Percentiles rank a stretch among this genome's conserved stretches.
These are phyloP conservation scores for Acanthosepion lycidas DNA, from an alignment of 2,888 invertebrate species.

Conservation along the genomic window DNA sequence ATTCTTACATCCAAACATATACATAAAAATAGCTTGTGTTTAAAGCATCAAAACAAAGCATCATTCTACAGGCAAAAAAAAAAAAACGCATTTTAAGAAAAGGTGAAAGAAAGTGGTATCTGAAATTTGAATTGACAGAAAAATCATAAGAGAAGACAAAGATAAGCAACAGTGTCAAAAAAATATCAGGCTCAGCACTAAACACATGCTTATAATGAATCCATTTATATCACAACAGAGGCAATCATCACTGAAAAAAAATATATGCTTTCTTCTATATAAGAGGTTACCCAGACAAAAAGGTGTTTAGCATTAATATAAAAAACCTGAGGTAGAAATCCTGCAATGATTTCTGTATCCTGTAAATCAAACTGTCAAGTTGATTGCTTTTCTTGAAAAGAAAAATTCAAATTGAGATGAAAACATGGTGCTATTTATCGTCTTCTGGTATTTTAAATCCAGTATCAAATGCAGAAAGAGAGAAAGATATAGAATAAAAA, in stretches of 20 bases:
- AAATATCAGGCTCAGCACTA: too few relatives aligned
- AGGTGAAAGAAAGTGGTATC: not conserved
- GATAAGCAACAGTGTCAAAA: too few relatives aligned
- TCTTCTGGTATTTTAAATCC: too few relatives aligned
- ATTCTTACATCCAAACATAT: not conserved
- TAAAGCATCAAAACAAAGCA: not conserved
- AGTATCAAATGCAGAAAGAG: too few relatives aligned
- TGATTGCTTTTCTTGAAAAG: not conserved
- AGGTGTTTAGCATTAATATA: not conserved
- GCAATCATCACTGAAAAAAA: not conserved
- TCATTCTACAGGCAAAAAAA: not conserved
- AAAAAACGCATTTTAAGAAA: not conserved
- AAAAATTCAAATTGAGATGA: not conserved
- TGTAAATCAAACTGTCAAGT: not conserved
- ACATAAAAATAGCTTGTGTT: not conserved
- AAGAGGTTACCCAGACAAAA: not conserved
- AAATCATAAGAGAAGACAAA: not conserved
- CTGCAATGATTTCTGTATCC: not conserved
- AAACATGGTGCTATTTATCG: too few relatives aligned
- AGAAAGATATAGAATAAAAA: too few relatives aligned
- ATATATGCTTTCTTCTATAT: not conserved
- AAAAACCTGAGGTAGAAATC: not conserved
- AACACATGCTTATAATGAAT: not conserved
- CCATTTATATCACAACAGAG: not conserved
- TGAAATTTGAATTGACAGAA: not conserved